Base-by-base conservation (phyloP, 2,888 invertebrate genomes). In the Archips crataeganus region DNA sequence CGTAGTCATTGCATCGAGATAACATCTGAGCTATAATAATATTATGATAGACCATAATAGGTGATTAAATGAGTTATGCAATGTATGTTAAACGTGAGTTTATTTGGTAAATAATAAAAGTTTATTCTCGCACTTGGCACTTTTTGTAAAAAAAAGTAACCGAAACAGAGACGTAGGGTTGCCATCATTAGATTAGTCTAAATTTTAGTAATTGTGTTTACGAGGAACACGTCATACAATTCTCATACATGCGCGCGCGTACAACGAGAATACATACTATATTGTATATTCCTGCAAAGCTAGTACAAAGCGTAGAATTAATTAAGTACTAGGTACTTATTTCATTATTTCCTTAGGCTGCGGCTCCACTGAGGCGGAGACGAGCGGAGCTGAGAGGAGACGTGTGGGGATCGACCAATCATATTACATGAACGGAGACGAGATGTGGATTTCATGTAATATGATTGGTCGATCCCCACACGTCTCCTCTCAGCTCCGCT, bases 11-110 rank as follows among this genome's bases (percentile, higher is more conserved):
- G 65, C 8, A 65, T 34, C 51, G 51, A 65, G 65, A 65, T 65
- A 47, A 65, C 65, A 65, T 65, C 65, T 51, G 15, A 34, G 36
- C 51, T 36, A 36, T 10, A 65, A 65, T 65, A 65, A 65, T 65
- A 65, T 65, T 65, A 65, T 65, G 65, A 65, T 51, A 65, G 36
- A 34, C 65, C 65, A 65, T 65, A 65, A 51, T 49, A 51, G 15
- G 65, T 65, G 65, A 65, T 65, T 65, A 36, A 51, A 51, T 32
- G 34, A 10, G 10, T 65, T 65, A 65, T 13, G 65, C 51, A 65
- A 65, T 65, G 36, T 49, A 64, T 65, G 34, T 2, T 10, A 36
- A 32, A 63, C 63, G 45, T 11, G 63, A 32, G 45, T 11, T 63
- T 36, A 36, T 5, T 36, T n/a, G 39, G 8, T 36, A 39, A 60